phyloP scores from a whole-genome alignment of 2,797 vertebrate genomes.

The Bufotes viridis region DNA sequence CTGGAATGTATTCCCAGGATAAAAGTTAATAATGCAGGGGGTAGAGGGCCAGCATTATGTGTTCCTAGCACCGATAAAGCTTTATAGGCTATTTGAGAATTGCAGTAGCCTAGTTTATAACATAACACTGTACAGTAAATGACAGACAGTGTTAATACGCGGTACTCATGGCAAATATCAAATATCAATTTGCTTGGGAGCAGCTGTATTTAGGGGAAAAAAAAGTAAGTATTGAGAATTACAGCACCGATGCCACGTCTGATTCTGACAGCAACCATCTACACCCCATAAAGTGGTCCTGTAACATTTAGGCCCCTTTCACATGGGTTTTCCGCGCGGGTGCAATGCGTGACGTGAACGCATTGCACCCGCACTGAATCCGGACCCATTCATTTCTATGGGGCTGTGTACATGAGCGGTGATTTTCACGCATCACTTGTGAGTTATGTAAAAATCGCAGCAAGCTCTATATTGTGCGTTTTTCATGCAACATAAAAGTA shows the following conservation, averaged over 20 bases:
- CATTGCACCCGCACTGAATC: no score
- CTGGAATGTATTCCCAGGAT: constrained; percentile 37
- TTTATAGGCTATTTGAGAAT: constrained; percentile 40
- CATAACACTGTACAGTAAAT: not conserved
- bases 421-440: no score
- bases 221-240: not conserved
- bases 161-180: not conserved
- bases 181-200: not conserved
- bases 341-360: no score
- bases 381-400: no score
- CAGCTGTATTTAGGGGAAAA: not conserved
- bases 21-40: constrained; percentile 34
- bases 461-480: no score
- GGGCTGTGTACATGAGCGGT: no score
- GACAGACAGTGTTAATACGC: not conserved
- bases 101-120: not conserved
- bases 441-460: no score
- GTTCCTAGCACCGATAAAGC: constrained; percentile 10
- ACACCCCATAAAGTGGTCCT: no score
- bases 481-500: no score
- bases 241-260: not conserved
- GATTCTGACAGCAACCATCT: no score
- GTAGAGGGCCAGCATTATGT: constrained; percentile 8
- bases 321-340: no score
- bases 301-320: no score